Conservation (phyloP, 2,888 invertebrate genomes). For the Baronia brevicornis region DNA sequence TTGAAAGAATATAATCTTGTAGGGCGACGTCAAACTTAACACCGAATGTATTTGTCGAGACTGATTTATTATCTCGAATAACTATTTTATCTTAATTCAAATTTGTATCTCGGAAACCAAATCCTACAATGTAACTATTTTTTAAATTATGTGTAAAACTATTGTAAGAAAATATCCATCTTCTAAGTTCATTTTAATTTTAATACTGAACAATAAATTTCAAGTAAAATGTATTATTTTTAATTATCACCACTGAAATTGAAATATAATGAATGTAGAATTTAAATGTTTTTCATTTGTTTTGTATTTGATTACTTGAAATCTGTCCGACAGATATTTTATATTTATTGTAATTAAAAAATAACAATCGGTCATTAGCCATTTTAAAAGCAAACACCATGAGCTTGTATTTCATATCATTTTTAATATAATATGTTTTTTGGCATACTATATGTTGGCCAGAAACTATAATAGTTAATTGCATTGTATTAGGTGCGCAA, state of each 20-base stretch:
- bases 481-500: too few species aligned
- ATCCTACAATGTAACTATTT: conserved; percentile 24
- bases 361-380: too few species aligned
- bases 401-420: too few species aligned
- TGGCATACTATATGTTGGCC: too few species aligned
- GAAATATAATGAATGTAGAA: conserved; percentile 74
- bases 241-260: conserved; percentile 62
- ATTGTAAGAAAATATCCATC: conserved; percentile 30
- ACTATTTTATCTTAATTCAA: conserved; percentile 24
- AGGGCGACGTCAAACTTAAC: conserved; percentile 39
- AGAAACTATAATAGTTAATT: too few species aligned
- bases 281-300: conserved; percentile 53
- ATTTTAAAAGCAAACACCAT: too few species aligned
- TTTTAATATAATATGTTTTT: too few species aligned
- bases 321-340: conserved; percentile 3
- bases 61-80: conserved; percentile 50
- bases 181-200: conserved; percentile 33
- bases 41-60: conserved; percentile 49
- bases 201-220: conserved; percentile 41
- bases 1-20: too few species aligned
- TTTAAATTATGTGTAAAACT: conserved; percentile 29
- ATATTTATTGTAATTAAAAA: conserved; percentile 13
- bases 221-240: conserved; percentile 57
- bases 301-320: conserved; percentile 9
- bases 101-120: too few species aligned